phyloP scores from a whole-genome alignment of 2,113 vertebrate species.

The Crotalus helleri region DNA sequence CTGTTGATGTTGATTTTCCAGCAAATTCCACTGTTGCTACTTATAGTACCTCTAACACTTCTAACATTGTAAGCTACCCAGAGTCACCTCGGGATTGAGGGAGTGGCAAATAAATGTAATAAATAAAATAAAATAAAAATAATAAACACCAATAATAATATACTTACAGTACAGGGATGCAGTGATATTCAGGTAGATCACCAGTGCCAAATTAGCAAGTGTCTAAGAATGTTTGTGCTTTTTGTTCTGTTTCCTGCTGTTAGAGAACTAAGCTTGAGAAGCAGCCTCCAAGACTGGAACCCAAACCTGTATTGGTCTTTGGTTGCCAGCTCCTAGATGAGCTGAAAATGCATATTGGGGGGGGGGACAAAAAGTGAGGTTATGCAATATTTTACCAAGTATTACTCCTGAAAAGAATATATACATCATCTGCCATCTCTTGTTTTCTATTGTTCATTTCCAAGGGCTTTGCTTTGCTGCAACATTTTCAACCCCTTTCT shows the following conservation, averaged over 20 bases:
- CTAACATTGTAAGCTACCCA: neutral
- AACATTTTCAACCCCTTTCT: neutral
- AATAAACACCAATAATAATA: neutral
- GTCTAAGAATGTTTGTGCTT: neutral
- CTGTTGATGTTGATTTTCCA: neutral
- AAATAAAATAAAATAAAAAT: neutral
- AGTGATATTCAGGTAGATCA: neutral
- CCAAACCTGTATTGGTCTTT: neutral
- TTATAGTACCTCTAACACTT: neutral
- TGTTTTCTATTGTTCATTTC: neutral
- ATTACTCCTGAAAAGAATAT: neutral
- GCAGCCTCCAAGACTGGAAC: neutral
- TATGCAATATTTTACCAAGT: neutral
- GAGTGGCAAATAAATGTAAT: neutral
- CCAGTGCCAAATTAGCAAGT: neutral
- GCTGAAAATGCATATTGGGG: neutral
- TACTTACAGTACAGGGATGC: neutral
- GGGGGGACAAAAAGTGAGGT: neutral
- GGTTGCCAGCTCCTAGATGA: neutral
- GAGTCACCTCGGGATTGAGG: neutral
- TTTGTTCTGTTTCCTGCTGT: neutral
- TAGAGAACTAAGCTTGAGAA: neutral
- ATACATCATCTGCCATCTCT: neutral
- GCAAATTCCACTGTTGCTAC: neutral
- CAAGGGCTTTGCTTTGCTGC: neutral